phyloP scores from a whole-genome alignment of 2,797 vertebrate genomes.

The Thripadectes ignobilis region DNA sequence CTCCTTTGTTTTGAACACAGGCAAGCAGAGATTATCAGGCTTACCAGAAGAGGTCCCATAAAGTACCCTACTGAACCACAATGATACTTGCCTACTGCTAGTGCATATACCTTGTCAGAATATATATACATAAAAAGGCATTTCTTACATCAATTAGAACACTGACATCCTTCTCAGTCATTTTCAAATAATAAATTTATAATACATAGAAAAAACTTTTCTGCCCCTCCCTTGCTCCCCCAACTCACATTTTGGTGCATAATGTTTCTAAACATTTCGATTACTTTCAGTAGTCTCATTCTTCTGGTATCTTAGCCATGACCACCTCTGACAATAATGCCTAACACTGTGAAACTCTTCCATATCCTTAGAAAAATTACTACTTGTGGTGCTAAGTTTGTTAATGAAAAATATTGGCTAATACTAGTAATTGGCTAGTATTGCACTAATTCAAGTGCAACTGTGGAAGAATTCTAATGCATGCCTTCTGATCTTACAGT shows the following conservation, averaged over 20 bases:
- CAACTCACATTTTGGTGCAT: background rate
- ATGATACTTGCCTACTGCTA: background rate
- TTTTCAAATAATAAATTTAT: background rate
- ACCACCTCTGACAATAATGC: background rate
- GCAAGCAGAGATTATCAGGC: background rate
- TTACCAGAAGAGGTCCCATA: background rate
- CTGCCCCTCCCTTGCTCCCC: fast-evolving
- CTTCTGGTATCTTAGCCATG: background rate
- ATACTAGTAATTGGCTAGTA: background rate
- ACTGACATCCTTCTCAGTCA: background rate
- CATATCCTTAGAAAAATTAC: background rate
- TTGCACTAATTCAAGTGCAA: background rate
- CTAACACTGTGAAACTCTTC: background rate
- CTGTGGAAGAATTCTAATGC: background rate
- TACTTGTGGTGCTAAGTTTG: background rate
- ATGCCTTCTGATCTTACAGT: background rate
- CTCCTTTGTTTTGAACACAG: background rate
- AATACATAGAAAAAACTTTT: background rate
- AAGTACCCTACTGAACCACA: background rate
- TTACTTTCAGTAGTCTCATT: background rate
- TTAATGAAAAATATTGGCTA: background rate
- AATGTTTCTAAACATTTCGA: background rate
- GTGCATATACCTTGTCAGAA: background rate
- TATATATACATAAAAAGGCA: background rate
- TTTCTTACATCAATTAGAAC: background rate